Base-by-base conservation (phyloP, 2,797 vertebrate genomes). In the Molossus molossus region DNA sequence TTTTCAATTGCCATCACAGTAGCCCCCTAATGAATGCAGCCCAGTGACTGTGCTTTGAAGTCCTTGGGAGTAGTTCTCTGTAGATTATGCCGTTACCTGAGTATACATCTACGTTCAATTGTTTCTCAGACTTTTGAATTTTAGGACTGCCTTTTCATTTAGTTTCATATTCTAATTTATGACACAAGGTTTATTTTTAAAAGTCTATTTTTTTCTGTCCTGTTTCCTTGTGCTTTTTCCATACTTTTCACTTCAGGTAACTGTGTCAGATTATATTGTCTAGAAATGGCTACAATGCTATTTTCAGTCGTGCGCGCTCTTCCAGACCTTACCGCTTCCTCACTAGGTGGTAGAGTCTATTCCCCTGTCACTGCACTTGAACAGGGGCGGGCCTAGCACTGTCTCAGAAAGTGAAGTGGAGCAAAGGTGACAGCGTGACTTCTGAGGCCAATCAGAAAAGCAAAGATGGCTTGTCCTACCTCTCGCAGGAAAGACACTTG, bases 81-180 rank as follows among this genome's bases (percentile, higher is more conserved):
- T n/a, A 21, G 33, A 14, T 57, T 55, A n/a, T 5, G 37, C 53
- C 58, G 60, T 62, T 75, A 69, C 77, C 50, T 84, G 72, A 67
- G 65, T n/a, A 93, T 27, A 90, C 33, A 75, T 60, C 76, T 79
- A 81, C 33, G 53, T 67, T 77, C 64, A 92, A 77, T 72, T 80
- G 25, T 84, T 83, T 83, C 33, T 87, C 76, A 62, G 25, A 87
- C 10, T 65, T 83, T 92, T 75, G 18, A 62, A 62, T 73, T 81
- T 89, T 18, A 81, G 27, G 81, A 70, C 12, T 15, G 18, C 25
- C 57, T 60, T 92, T 89, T 87, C n/a, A 62, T 29, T 87, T 76
- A 67, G 29, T 23, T 81, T 81, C 50, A 65, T 79, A 80, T 83
- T 83, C 58, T 55, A 73, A 86, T 55, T 83, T 82, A 50, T 23